phyloP scores from a whole-genome alignment of 2,888 invertebrate species.

The Hofmannophila pseudospretella region DNA sequence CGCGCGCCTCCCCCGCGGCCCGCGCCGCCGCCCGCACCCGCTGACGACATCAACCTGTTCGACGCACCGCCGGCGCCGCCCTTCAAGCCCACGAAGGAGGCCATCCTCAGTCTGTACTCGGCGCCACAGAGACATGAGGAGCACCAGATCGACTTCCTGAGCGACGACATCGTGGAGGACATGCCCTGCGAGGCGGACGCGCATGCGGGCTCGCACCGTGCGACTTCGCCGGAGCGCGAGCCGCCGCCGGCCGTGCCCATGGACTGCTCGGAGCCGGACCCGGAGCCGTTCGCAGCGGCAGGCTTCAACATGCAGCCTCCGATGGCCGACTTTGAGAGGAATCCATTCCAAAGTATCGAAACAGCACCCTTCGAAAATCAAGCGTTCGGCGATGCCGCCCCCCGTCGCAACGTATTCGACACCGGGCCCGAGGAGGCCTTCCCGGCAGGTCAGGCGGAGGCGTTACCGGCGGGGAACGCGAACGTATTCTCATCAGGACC shows the following conservation, averaged over 20 bases:
- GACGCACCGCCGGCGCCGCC: conserved; percentile 75
- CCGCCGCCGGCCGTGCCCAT: conserved; percentile 31
- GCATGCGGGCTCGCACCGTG: too few species aligned
- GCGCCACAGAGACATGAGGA: conserved; percentile 55
- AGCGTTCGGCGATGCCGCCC: conserved; percentile 16
- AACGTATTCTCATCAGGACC: neutral
- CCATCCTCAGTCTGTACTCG: conserved; percentile 78
- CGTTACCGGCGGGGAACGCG: neutral
- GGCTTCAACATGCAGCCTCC: conserved; percentile 16
- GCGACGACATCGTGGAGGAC: conserved; percentile 73
- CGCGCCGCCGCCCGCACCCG: conserved; percentile 30
- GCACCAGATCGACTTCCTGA: conserved; percentile 75
- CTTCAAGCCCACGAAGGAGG: conserved; percentile 76
- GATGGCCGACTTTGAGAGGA: conserved; percentile 37
- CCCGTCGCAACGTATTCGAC: conserved; percentile 20
- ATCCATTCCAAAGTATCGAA: conserved; percentile 53
- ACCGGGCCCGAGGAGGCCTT: neutral
- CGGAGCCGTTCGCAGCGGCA: conserved; percentile 31
- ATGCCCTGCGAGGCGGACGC: conserved; percentile 30
- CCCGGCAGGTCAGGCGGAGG: neutral
- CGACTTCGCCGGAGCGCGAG: conserved; percentile 1
- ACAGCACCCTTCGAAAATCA: too few species aligned
- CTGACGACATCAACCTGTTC: conserved; percentile 75
- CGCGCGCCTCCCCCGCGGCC: conserved; percentile 62
- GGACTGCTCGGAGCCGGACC: conserved; percentile 54